These are phyloP conservation scores for Lacanobia oleracea DNA, from an alignment of 2,888 invertebrate genomes.

Conservation along the genomic window DNA sequence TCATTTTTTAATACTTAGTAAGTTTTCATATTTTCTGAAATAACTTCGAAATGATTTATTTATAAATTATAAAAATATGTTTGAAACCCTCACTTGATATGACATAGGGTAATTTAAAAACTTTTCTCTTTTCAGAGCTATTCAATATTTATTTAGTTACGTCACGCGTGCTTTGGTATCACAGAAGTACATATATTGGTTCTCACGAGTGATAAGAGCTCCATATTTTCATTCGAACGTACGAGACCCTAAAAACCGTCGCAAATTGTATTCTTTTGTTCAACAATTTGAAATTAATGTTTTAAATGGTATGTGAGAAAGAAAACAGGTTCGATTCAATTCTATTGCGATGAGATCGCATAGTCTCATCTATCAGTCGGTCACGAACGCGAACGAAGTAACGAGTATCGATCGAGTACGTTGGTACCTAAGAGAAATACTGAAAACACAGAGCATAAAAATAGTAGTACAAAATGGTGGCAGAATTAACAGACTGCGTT, in stretches of 20 bases:
- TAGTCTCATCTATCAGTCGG: conserved; percentile 12
- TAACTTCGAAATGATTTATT: too few relatives aligned
- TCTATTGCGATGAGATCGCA: conserved; percentile 14
- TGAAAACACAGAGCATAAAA: conserved; percentile 4
- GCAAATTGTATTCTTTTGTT: neutral
- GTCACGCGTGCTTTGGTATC: too few relatives aligned
- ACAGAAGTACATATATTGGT: too few relatives aligned
- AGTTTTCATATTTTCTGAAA: too few relatives aligned
- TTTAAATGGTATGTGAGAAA: conserved; percentile 1
- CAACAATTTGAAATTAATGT: conserved; percentile 8
- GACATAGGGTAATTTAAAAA: too few relatives aligned
- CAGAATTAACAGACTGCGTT: neutral
- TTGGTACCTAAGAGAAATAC: neutral
- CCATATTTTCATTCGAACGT: too few relatives aligned
- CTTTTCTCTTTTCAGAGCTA: too few relatives aligned
- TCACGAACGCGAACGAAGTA: neutral
- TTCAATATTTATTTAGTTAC: too few relatives aligned
- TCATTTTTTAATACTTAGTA: too few relatives aligned
- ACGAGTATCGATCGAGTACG: conserved; percentile 22
- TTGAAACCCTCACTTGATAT: too few relatives aligned
- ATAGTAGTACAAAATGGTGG: conserved; percentile 1
- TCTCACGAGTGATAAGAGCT: too few relatives aligned
- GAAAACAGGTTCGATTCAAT: neutral
- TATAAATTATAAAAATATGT: too few relatives aligned
- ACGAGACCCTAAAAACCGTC: neutral